Percentiles rank a stretch among this genome's conserved stretches.
phyloP scores from a whole-genome alignment of 2,888 invertebrate genomes.

The Steinernema hermaphroditum region DNA sequence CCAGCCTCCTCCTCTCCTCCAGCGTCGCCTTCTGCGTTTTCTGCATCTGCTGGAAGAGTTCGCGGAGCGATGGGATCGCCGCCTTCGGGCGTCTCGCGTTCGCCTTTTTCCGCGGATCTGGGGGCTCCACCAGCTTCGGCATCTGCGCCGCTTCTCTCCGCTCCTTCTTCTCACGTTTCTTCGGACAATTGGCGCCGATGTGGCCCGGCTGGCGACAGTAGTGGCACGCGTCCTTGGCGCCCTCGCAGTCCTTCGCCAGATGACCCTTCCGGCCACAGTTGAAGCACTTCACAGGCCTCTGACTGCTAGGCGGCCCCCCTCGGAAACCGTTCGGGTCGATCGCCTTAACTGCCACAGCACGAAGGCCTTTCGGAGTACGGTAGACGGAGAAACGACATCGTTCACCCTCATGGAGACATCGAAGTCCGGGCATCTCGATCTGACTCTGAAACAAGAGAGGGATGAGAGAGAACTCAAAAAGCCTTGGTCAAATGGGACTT shows the following conservation, averaged over 20 bases:
- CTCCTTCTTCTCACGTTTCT: background rate
- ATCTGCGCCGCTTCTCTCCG: background rate
- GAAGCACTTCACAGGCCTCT: background rate
- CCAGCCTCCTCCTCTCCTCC: background rate
- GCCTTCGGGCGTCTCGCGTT: background rate
- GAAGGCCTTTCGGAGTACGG: slow-evolving; percentile 29
- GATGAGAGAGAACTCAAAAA: background rate
- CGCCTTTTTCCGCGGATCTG: background rate
- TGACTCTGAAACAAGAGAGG: slow-evolving; percentile 13
- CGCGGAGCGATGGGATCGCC: slow-evolving; percentile 11
- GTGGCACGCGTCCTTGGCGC: slow-evolving; percentile 13
- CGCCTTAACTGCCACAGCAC: background rate
- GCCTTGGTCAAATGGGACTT: too few relatives aligned
- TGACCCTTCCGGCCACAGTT: slow-evolving; percentile 27
- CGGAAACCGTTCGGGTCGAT: background rate
- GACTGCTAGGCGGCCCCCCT: background rate
- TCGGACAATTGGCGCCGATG: background rate
- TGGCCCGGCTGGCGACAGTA: slow-evolving; percentile 6
- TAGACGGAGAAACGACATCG: slow-evolving; percentile 33
- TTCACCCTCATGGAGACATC: background rate
- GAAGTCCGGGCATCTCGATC: slow-evolving; percentile 8
- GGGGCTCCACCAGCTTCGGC: background rate
- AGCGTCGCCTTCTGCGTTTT: background rate
- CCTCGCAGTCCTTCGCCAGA: background rate
- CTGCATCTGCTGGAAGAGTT: slow-evolving; percentile 11